These are phyloP conservation scores for Oegoconia quadripuncta DNA, from an alignment of 2,888 invertebrate genomes.

Conservation along the genomic window DNA sequence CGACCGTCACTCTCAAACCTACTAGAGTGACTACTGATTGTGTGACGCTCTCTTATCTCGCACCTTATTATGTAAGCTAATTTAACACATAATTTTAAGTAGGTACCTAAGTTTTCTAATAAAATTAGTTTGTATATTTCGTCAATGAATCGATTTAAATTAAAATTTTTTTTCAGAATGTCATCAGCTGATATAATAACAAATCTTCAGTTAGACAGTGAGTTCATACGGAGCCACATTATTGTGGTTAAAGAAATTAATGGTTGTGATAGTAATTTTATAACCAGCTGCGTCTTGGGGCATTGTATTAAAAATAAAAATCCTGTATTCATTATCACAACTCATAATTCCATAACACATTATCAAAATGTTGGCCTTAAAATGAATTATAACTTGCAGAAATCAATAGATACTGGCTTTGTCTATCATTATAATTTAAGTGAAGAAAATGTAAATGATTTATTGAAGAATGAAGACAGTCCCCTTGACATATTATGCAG, in stretches of 20 bases:
- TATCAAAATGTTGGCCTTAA: slow-evolving; percentile 87
- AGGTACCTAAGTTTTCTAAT: background rate
- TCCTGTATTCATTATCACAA: slow-evolving; percentile 80
- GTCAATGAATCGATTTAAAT: too few species aligned
- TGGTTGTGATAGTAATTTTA: slow-evolving; percentile 85
- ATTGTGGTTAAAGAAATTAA: slow-evolving; percentile 84
- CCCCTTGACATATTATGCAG: slow-evolving; percentile 57
- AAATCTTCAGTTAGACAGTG: slow-evolving; percentile 82
- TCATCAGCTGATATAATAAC: slow-evolving; percentile 81
- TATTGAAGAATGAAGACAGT: slow-evolving; percentile 36
- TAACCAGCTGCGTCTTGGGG: slow-evolving; percentile 82
- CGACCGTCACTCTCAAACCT: background rate
- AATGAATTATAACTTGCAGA: slow-evolving; percentile 84
- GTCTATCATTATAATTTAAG: slow-evolving; percentile 52
- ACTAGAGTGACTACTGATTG: background rate
- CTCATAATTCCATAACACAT: slow-evolving; percentile 85
- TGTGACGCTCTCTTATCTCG: background rate
- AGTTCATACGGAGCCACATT: slow-evolving; percentile 72
- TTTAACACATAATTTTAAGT: background rate
- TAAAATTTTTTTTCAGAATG: slow-evolving; percentile 65
- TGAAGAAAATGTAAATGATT: slow-evolving; percentile 36
- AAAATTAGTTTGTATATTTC: too few species aligned
- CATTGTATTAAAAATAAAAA: slow-evolving; percentile 80
- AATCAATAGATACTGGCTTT: slow-evolving; percentile 52
- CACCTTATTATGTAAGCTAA: slow-evolving; percentile 11